These are phyloP conservation scores for Myzus persicae DNA, from an alignment of 1,140 invertebrate species.

Conservation along the genomic window DNA sequence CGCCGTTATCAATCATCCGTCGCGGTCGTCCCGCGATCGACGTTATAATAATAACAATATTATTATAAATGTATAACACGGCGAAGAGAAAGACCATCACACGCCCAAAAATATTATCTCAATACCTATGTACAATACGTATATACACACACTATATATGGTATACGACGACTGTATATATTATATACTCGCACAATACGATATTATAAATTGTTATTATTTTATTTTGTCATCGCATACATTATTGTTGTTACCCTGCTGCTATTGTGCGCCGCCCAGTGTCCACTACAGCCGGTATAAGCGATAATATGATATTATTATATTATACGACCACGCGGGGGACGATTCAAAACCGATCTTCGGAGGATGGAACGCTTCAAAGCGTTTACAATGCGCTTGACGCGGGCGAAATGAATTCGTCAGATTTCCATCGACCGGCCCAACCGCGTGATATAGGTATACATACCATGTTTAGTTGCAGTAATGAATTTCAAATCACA, in stretches of 20 bases:
- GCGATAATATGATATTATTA: too few relatives aligned
- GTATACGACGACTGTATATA: background rate
- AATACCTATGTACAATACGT: background rate
- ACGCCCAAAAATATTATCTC: background rate
- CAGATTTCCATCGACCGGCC: too few relatives aligned
- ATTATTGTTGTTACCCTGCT: background rate
- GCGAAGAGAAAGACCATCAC: background rate
- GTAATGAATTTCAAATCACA: too few relatives aligned
- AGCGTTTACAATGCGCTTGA: too few relatives aligned
- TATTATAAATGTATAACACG: background rate
- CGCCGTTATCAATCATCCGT: background rate
- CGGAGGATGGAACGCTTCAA: too few relatives aligned
- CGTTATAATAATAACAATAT: too few relatives aligned
- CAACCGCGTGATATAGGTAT: too few relatives aligned
- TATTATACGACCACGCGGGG: too few relatives aligned
- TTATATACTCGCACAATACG: background rate
- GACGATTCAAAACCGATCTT: too few relatives aligned
- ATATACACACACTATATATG: background rate
- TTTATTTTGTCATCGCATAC: background rate
- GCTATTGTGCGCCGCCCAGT: background rate
- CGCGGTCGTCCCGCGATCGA: background rate
- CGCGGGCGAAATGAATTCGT: too few relatives aligned
- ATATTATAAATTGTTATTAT: background rate
- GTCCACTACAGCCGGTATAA: too few relatives aligned
- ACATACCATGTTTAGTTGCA: too few relatives aligned